These are phyloP conservation scores for Cololabis saira DNA, from an alignment of 2,113 vertebrate genomes.

Conservation along the genomic window DNA sequence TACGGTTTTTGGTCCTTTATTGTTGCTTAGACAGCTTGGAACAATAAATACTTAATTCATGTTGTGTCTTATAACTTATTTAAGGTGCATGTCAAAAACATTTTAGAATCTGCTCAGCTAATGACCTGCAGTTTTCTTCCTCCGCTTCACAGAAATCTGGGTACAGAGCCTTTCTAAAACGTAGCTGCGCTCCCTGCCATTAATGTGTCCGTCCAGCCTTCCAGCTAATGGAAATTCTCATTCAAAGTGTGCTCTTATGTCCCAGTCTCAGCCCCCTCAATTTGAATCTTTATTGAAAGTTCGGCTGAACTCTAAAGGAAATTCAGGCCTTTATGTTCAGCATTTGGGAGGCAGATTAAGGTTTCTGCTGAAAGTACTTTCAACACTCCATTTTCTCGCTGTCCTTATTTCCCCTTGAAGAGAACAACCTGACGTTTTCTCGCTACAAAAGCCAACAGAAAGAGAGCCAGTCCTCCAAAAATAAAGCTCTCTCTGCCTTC, in stretches of 20 bases:
- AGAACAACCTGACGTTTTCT: too few species aligned
- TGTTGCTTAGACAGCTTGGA: slow-evolving; percentile 15
- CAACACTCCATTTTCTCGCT: slow-evolving; percentile 19
- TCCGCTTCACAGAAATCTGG: slow-evolving; percentile 22
- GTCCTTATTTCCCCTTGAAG: slow-evolving; percentile 36
- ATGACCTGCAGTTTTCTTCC: slow-evolving; percentile 32
- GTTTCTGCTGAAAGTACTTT: slow-evolving; percentile 53
- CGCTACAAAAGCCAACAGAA: slow-evolving; percentile 30
- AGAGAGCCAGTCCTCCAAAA: slow-evolving; percentile 27
- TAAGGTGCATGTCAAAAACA: slow-evolving; percentile 17
- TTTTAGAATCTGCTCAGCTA: slow-evolving; percentile 29
- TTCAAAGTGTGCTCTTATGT: slow-evolving; percentile 44
- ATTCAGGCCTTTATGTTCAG: slow-evolving; percentile 9
- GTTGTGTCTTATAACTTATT: slow-evolving; percentile 43
- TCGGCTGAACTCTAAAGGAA: slow-evolving; percentile 39
- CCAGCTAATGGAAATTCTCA: slow-evolving; percentile 59
- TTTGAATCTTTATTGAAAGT: slow-evolving; percentile 53
- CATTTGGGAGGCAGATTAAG: slow-evolving; percentile 32
- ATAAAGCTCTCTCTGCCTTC: slow-evolving; percentile 39
- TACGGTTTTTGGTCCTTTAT: slow-evolving; percentile 12
- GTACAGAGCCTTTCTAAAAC: slow-evolving; percentile 30
- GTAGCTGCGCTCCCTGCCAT: slow-evolving; percentile 28
- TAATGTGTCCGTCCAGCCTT: slow-evolving; percentile 35
- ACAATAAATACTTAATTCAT: slow-evolving; percentile 28
- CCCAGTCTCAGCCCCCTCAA: slow-evolving; percentile 15